Conservation (phyloP, 2,113 vertebrate genomes). For the Rhineura floridana region DNA sequence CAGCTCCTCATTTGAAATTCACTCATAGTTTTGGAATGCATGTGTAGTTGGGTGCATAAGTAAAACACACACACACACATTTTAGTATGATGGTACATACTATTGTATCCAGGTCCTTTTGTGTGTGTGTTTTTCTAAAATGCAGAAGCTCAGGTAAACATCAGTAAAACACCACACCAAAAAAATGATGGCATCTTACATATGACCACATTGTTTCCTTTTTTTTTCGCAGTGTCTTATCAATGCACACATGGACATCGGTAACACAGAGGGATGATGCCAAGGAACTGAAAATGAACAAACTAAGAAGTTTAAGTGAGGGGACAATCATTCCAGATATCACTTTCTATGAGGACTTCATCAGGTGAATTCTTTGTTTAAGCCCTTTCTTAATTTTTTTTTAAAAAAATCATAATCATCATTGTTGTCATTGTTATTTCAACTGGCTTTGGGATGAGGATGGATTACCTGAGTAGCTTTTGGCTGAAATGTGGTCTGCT, state of each 20-base stretch:
- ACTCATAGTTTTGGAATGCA: background rate
- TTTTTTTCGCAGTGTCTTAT: too few relatives aligned
- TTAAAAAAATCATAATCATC: too few relatives aligned
- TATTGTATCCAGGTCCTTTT: background rate
- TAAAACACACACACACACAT: background rate
- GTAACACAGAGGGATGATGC: too few relatives aligned
- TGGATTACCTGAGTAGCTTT: background rate
- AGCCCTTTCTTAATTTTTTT: too few relatives aligned
- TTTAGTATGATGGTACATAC: background rate
- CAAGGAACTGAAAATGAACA: too few relatives aligned
- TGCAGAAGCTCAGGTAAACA: background rate
- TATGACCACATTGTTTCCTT: too few relatives aligned
- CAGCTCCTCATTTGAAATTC: background rate
- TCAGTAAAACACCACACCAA: background rate
- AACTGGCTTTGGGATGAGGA: background rate
- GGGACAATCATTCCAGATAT: too few relatives aligned
- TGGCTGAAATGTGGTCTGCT: background rate
- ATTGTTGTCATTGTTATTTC: background rate
- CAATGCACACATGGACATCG: too few relatives aligned
- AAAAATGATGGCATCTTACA: too few relatives aligned
- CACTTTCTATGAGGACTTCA: too few relatives aligned
- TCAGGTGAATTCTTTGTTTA: too few relatives aligned
- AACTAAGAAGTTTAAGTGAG: too few relatives aligned
- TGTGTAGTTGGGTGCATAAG: background rate
- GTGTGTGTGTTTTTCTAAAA: background rate